A percentile compares a stretch with the other conserved stretches of the same genome.
Evolutionary conservation across 2,113 vertebrate species (phyloP).

Genomic region (human): DNA sequence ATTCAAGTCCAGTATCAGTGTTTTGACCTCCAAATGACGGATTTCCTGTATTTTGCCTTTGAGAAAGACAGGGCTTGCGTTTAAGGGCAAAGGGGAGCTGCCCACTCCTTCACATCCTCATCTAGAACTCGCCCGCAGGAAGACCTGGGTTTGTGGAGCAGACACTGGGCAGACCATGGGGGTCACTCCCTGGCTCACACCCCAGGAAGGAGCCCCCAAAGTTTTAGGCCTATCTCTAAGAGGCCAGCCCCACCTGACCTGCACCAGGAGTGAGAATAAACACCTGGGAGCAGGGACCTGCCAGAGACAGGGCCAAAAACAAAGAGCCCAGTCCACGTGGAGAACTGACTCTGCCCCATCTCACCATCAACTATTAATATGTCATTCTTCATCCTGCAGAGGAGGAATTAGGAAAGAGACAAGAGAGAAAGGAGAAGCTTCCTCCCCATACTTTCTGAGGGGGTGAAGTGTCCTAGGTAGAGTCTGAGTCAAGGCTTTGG

Average conservation of each 20-base stretch:
- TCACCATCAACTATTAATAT: background rate
- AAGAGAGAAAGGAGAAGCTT: background rate
- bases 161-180: background rate
- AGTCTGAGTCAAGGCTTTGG: background rate
- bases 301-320: background rate
- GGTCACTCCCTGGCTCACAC: background rate
- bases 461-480: background rate
- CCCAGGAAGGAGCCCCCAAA: background rate
- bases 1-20: background rate
- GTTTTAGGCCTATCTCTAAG: background rate
- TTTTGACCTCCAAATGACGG: background rate
- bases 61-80: background rate
- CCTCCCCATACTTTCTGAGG: background rate
- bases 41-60: background rate
- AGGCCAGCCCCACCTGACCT: background rate
- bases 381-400: rapidly evolving
- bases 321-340: background rate
- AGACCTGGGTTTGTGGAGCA: background rate
- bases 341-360: background rate
- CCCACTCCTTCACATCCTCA: background rate
- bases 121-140: background rate
- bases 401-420: background rate
- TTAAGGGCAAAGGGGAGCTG: background rate
- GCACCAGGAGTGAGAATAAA: background rate
- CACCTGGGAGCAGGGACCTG: background rate